Evolutionary conservation across 2,113 vertebrate genomes (phyloP).

Genomic region (Mugil cephalus): DNA sequence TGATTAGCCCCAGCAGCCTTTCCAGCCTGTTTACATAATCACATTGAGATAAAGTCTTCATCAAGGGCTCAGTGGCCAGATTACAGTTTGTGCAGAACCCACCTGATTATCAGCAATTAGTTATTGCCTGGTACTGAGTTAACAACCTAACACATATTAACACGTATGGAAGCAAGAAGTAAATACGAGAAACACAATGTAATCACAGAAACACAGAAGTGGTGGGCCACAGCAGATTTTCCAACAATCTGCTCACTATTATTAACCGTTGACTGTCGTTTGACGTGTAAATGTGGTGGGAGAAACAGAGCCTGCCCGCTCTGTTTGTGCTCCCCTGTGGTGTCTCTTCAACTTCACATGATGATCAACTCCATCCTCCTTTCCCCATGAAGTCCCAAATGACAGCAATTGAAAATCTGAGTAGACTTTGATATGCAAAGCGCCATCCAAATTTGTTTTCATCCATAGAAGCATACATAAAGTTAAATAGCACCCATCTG

Average conservation of each 20-base stretch:
- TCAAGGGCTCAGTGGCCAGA: constrained; percentile 73
- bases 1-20: constrained; percentile 76
- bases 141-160: not conserved
- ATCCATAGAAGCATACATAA: constrained; percentile 8
- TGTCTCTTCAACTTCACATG: constrained; percentile 24
- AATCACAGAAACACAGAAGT: constrained; percentile 26
- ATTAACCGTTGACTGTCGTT: constrained; percentile 38
- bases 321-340: constrained; percentile 17
- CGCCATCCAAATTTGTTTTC: constrained; percentile 16
- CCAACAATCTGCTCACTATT: constrained; percentile 46
- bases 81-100: constrained; percentile 63
- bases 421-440: not conserved
- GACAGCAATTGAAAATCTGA: constrained; percentile 4
- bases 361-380: not conserved
- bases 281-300: constrained; percentile 1
- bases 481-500: not conserved
- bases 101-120: constrained; percentile 72
- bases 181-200: not conserved
- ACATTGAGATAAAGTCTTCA: constrained; percentile 76
- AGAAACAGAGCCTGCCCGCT: constrained; percentile 14
- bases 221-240: constrained; percentile 41
- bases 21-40: constrained; percentile 78
- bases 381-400: not conserved
- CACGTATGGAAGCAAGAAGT: not conserved
- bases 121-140: constrained; percentile 30